Evolutionary conservation across 2,113 vertebrate species (phyloP).

Genomic region (Chitala chitala): DNA sequence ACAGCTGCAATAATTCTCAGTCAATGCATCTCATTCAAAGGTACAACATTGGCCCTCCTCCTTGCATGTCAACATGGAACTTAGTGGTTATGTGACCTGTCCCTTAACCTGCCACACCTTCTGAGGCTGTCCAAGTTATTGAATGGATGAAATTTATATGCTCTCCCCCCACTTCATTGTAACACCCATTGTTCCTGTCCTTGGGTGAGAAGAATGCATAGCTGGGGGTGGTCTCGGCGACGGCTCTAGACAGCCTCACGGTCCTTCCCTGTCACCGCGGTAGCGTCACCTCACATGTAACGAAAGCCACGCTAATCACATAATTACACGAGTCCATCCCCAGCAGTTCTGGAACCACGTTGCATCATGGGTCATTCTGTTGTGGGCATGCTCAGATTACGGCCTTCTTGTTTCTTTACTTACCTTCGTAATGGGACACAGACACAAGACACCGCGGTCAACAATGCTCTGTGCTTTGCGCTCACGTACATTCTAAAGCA

Average conservation of each 20-base stretch:
- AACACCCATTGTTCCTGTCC: too few relatives aligned
- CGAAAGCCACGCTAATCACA: constrained; percentile 38
- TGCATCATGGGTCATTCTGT: constrained; percentile 35
- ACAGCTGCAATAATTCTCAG: too few relatives aligned
- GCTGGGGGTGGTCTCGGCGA: neutral
- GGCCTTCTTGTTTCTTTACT: constrained; percentile 45
- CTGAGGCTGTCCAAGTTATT: neutral
- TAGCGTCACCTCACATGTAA: constrained; percentile 33
- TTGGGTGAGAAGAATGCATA: neutral
- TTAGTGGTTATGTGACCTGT: neutral
- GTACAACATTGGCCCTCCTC: too few relatives aligned
- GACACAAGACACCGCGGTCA: constrained; percentile 45
- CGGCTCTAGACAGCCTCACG: constrained; percentile 19
- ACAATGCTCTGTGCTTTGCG: constrained; percentile 48
- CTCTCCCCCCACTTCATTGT: neutral
- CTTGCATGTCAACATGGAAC: too few relatives aligned
- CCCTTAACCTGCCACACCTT: neutral
- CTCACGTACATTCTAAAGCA: constrained; percentile 58
- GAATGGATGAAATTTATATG: neutral
- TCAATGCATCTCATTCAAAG: too few relatives aligned
- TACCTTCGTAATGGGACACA: constrained; percentile 49
- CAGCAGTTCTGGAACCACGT: constrained; percentile 28
- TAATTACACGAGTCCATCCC: constrained; percentile 37
- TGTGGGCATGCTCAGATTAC: constrained; percentile 33
- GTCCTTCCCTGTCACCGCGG: constrained; percentile 25